phyloP scores from a whole-genome alignment of 2,888 invertebrate species.

The Nymphalis urticae region DNA sequence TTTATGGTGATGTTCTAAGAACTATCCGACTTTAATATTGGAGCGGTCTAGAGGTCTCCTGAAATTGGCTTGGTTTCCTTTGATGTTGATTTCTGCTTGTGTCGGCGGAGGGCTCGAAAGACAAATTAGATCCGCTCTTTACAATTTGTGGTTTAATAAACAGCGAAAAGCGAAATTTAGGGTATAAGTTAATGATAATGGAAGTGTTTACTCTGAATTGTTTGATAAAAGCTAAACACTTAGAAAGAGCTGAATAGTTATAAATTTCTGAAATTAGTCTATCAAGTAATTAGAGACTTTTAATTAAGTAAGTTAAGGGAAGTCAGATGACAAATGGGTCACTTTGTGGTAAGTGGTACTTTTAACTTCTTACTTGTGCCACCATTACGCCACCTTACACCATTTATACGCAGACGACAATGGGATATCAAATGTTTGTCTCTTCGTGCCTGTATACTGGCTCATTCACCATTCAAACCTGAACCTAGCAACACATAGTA shows the following conservation, averaged over 20 bases:
- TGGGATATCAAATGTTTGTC: too few species aligned
- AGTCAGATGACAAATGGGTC: too few species aligned
- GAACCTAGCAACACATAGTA: too few species aligned
- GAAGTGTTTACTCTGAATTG: not conserved
- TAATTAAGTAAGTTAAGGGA: too few species aligned
- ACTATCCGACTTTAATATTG: not conserved
- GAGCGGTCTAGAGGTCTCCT: constrained; percentile 5
- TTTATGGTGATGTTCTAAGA: constrained; percentile 10
- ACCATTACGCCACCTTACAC: too few species aligned
- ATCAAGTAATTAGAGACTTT: not conserved
- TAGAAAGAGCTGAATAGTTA: not conserved
- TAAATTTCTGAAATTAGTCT: too few species aligned
- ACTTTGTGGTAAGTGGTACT: too few species aligned
- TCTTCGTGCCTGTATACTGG: too few species aligned
- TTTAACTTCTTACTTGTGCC: too few species aligned
- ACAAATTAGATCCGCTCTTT: constrained; percentile 26
- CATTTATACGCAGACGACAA: too few species aligned
- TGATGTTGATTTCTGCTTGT: constrained; percentile 30
- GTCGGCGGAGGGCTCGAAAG: constrained; percentile 21
- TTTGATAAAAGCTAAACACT: not conserved
- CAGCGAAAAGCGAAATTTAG: not conserved
- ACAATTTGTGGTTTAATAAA: constrained; percentile 22
- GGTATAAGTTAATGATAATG: not conserved
- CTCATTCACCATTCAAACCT: too few species aligned
- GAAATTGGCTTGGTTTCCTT: constrained; percentile 12